Conservation (phyloP, 1,140 invertebrate genomes). For the Cydia splendana region DNA sequence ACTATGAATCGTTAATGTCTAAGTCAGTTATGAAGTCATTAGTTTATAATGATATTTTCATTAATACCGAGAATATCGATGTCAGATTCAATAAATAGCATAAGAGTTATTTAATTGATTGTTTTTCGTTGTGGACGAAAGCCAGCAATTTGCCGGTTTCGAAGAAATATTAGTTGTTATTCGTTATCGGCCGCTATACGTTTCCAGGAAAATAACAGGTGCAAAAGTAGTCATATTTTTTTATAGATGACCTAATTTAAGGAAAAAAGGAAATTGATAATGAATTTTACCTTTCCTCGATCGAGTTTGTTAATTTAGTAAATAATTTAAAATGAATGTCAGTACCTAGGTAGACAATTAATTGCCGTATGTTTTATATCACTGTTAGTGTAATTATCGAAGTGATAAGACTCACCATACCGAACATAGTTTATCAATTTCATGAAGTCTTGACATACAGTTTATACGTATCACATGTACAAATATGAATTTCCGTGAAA, state of each 20-base stretch:
- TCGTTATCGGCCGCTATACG: conserved; percentile 40
- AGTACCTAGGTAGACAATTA: no score
- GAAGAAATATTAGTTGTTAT: conserved; percentile 26
- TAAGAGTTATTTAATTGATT: not conserved
- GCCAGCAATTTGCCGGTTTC: not conserved
- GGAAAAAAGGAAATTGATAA: conserved; percentile 25
- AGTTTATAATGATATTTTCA: not conserved
- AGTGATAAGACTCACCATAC: not conserved
- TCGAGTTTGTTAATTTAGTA: not conserved
- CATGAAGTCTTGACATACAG: conserved; percentile 6
- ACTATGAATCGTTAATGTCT: not conserved
- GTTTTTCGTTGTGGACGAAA: not conserved
- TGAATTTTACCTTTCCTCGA: not conserved
- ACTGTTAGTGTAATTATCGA: not conserved
- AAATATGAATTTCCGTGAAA: not conserved
- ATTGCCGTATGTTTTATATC: no score
- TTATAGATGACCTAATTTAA: conserved; percentile 33
- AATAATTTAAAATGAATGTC: not conserved
- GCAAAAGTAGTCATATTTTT: conserved; percentile 39
- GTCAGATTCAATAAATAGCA: conserved; percentile 12
- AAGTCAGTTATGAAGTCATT: conserved; percentile 11
- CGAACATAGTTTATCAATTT: not conserved
- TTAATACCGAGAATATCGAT: conserved; percentile 16
- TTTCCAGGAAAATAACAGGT: conserved; percentile 40
- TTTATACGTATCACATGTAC: conserved; percentile 18